phyloP scores from a whole-genome alignment of 2,888 invertebrate species.

The Aspidiotus destructor region DNA sequence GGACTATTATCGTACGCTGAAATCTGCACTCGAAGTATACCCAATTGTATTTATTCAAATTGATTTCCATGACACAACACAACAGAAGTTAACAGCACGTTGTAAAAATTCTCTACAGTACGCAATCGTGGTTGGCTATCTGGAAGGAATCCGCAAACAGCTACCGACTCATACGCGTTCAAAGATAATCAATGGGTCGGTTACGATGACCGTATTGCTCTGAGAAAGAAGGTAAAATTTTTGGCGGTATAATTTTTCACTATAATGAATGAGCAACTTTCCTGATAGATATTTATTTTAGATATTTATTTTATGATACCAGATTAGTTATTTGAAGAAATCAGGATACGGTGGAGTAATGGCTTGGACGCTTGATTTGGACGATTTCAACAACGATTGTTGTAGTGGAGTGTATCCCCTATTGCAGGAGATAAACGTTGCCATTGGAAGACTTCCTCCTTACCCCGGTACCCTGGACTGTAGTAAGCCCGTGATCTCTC shows the following conservation, averaged over 20 bases:
- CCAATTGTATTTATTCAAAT: background rate
- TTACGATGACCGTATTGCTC: constrained; percentile 70
- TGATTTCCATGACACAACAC: too few relatives aligned
- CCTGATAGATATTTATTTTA: background rate
- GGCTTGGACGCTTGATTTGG: constrained; percentile 80
- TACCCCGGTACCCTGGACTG: constrained; percentile 48
- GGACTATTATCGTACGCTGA: constrained; percentile 66
- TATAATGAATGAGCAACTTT: too few relatives aligned
- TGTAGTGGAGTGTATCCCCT: constrained; percentile 70
- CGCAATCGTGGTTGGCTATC: constrained; percentile 48
- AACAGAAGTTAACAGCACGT: background rate
- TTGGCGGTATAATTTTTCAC: background rate
- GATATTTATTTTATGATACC: background rate
- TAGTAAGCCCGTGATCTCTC: constrained; percentile 51
- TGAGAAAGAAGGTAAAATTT: constrained; percentile 57
- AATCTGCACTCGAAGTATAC: constrained; percentile 46
- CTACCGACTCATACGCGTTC: constrained; percentile 67
- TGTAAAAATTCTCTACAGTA: background rate
- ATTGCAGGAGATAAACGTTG: constrained; percentile 65
- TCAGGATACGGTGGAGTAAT: constrained; percentile 65
- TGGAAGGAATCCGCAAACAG: constrained; percentile 47
- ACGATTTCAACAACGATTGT: constrained; percentile 77
- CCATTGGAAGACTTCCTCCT: constrained; percentile 49
- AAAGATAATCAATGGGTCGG: constrained; percentile 79
- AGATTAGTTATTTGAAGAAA: constrained; percentile 55